These are phyloP conservation scores for Gouania willdenowi DNA, from an alignment of 2,797 vertebrate species.

Conservation along the genomic window DNA sequence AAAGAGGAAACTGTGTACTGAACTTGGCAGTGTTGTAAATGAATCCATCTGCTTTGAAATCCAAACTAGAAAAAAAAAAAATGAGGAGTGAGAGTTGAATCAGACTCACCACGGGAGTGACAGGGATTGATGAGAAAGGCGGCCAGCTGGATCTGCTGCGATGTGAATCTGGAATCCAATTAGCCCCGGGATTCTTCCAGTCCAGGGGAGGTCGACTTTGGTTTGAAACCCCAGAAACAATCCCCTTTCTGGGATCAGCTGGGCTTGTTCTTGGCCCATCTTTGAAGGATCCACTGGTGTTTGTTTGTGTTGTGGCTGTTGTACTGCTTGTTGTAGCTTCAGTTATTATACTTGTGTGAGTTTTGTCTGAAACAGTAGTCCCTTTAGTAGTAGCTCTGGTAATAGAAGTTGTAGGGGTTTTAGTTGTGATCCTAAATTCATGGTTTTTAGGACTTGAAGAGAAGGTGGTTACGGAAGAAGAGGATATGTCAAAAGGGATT, in stretches of 20 bases:
- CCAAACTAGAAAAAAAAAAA: too few species aligned
- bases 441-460: neutral
- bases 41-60: too few species aligned
- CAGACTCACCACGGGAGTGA: constrained; percentile 55
- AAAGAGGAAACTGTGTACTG: too few species aligned
- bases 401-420: neutral
- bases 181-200: constrained; percentile 67
- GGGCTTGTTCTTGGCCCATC: constrained; percentile 8
- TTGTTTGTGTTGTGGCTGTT: constrained; percentile 25
- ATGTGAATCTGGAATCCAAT: constrained; percentile 78
- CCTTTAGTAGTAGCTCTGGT: constrained; percentile 2
- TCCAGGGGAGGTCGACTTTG: constrained; percentile 44
- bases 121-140: constrained; percentile 31
- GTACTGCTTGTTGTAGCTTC: constrained; percentile 11
- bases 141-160: constrained; percentile 35
- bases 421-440: too few species aligned
- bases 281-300: constrained; percentile 31
- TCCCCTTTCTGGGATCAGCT: constrained; percentile 25
- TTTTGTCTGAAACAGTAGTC: constrained; percentile 24
- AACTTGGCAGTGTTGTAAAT: too few species aligned
- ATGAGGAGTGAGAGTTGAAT: too few species aligned
- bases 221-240: constrained; percentile 30
- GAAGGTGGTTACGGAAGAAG: too few species aligned
- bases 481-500: too few species aligned
- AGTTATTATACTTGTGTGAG: constrained; percentile 1